Conservation (phyloP, 1,140 invertebrate genomes). For the Cataglyphis hispanica region DNA sequence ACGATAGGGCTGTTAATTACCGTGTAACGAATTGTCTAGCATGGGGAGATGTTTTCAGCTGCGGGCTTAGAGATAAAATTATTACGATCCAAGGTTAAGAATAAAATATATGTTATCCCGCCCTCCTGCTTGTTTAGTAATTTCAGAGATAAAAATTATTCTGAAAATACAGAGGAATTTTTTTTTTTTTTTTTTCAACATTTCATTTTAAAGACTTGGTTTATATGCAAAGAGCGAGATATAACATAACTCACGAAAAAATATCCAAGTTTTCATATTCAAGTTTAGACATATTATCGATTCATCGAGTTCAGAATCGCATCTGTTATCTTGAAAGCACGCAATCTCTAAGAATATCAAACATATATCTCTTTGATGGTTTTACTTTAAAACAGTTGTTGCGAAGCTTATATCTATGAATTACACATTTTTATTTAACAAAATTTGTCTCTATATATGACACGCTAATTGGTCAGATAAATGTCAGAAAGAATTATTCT, state of each 20-base stretch:
- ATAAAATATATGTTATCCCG: not conserved
- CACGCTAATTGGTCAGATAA: not conserved
- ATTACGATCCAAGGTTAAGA: not conserved
- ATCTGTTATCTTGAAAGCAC: not conserved
- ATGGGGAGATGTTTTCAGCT: constrained; percentile 4
- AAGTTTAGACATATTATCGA: not conserved
- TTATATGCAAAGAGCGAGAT: not conserved
- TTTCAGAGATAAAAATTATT: not conserved
- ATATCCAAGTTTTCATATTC: not conserved
- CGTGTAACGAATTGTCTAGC: constrained; percentile 34
- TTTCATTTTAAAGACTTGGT: not conserved
- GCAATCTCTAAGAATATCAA: not conserved
- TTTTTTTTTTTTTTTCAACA: not conserved
- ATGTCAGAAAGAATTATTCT: not conserved
- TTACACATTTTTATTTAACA: not conserved
- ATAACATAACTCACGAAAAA: not conserved
- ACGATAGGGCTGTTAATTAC: constrained; percentile 55
- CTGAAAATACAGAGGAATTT: too few species aligned
- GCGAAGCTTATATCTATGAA: not conserved
- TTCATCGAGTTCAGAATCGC: not conserved
- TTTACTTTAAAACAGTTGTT: constrained; percentile 34
- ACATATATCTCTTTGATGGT: constrained; percentile 16
- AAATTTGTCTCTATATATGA: not conserved
- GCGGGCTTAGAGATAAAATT: constrained; percentile 46
- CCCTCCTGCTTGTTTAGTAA: not conserved